Conservation (phyloP, 2,888 invertebrate genomes). For the Tribolium freemani region DNA sequence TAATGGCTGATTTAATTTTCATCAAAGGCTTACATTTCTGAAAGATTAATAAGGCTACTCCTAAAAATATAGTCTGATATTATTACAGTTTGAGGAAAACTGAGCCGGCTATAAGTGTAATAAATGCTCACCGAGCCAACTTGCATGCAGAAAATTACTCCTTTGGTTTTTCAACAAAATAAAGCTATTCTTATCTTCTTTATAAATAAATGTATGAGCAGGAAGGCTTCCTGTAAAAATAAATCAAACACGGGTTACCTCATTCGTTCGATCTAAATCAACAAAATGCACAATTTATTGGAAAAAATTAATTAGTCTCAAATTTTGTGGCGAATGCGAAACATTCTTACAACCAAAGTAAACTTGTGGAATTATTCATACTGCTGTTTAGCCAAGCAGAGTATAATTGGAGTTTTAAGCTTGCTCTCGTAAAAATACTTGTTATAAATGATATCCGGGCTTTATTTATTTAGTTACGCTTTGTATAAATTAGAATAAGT, state of each 20-base stretch:
- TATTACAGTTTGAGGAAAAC: not conserved
- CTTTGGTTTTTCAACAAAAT: not conserved
- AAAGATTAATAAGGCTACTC: not conserved
- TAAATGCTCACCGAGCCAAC: not conserved
- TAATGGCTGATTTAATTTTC: not conserved
- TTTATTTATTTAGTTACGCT: constrained; percentile 1
- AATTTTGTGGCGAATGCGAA: constrained; percentile 1
- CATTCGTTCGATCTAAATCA: no score
- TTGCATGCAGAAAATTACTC: constrained; percentile 15
- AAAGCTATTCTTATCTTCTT: constrained; percentile 6
- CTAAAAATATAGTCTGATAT: not conserved
- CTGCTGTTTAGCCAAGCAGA: constrained; percentile 39
- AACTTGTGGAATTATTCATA: constrained; percentile 40
- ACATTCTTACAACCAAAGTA: constrained; percentile 13
- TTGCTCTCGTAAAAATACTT: constrained; percentile 26
- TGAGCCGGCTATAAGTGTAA: not conserved
- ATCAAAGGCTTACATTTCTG: not conserved
- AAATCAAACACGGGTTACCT: not conserved
- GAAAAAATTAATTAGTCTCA: constrained; percentile 16
- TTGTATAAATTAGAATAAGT: not conserved
- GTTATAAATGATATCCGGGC: not conserved
- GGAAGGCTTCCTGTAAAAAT: not conserved
- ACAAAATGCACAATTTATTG: no score
- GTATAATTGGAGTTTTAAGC: constrained; percentile 31
- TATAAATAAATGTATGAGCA: not conserved